Evolutionary conservation across 2,888 invertebrate genomes (phyloP).

Genomic region (Eumacrocentrus americanus): DNA sequence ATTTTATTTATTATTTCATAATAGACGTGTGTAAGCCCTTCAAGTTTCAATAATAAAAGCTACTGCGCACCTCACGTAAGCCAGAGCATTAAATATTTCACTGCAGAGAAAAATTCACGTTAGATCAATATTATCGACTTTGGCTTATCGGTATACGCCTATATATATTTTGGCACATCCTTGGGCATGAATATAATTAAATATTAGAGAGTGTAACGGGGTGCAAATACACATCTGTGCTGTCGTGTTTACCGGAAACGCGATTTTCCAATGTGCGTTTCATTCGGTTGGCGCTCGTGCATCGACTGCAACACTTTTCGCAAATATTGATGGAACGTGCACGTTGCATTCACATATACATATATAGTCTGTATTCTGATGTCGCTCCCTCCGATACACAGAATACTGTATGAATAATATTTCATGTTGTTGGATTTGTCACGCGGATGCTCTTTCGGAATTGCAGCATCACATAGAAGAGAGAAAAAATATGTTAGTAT

Average conservation of each 20-base stretch:
- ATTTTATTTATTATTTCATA: too few relatives aligned
- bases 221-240: slow-evolving; percentile 10
- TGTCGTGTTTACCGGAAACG: slow-evolving; percentile 16
- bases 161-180: too few relatives aligned
- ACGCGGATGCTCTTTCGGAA: background rate
- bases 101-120: background rate
- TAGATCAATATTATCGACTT: background rate
- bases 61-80: too few relatives aligned
- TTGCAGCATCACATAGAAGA: background rate
- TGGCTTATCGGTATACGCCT: too few relatives aligned
- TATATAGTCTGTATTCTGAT: slow-evolving; percentile 2
- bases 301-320: slow-evolving; percentile 46
- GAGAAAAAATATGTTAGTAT: background rate
- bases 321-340: slow-evolving; percentile 59
- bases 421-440: slow-evolving; percentile 19
- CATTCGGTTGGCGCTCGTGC: slow-evolving; percentile 26
- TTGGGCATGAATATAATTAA: slow-evolving; percentile 22
- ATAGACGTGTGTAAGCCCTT: too few relatives aligned
- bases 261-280: slow-evolving; percentile 23
- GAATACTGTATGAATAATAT: slow-evolving; percentile 13
- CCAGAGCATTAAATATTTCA: background rate
- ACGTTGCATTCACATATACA: slow-evolving; percentile 35
- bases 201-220: slow-evolving; percentile 1
- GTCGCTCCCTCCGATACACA: slow-evolving; percentile 3
- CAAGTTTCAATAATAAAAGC: too few relatives aligned